Base-by-base conservation (phyloP, 2,113 vertebrate species). In the Burhinus bistriatus region DNA sequence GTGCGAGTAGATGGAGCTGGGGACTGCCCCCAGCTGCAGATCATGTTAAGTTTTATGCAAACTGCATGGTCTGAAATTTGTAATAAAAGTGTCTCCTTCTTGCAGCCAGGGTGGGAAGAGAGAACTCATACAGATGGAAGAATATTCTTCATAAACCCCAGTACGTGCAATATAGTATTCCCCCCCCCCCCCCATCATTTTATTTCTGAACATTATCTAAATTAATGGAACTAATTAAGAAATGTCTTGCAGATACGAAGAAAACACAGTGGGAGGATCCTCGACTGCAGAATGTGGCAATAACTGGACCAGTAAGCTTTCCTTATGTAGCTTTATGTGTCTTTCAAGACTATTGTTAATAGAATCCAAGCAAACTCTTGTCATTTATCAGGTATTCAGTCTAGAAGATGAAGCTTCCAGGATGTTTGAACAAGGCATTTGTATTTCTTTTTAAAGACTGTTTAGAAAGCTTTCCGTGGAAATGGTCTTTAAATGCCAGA, bases 221-320 rank as follows among this genome's bases (percentile, higher is more conserved):
- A 51, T 49, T 57, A 49, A 42, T 75, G 38, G 75, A 95, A 73
- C 70, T 91, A 86, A 90, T 36, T 36, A 45, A 57, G 51, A 42
- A 59, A 55, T 83, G 5, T 75, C 65, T 89, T 96, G 70, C 96
- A 99, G 99, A 99, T 97, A 99, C 99, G 16, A 99, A 98, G 95
- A 98, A 55, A 94, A 99, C 99, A 42, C 99, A 99, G 17, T 99
- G 99, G 99, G 99, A 99, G 65, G 99, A 99, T 96, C 99, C 99
- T 71, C 98, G 99, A 91, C 96, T 99, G 83, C 99, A 99, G 98
- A 99, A 98, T 83, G 98, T 98, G 25, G 98, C 99, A 71, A 99
- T 99, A 97, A 99, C 99, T 86, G 99, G 99, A 98, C 99, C 99
- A 97, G 99, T 99, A 96, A 99, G 99, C 49, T 82, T 54, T 87